These are phyloP conservation scores for Papilio machaon DNA, from an alignment of 1,140 invertebrate species.

Conservation along the genomic window DNA sequence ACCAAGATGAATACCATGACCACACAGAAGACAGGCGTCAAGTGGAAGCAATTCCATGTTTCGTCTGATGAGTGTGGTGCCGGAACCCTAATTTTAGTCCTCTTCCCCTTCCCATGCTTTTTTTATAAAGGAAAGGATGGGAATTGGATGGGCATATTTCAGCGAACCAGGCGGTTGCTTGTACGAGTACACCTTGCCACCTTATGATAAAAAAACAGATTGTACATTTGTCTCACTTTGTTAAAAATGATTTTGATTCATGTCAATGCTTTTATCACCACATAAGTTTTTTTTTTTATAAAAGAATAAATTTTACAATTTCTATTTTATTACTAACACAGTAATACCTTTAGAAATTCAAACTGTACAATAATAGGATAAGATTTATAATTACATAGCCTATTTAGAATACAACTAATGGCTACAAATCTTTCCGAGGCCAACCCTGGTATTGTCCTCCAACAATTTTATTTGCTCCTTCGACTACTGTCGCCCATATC, in stretches of 20 bases:
- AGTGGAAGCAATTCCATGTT: too few relatives aligned
- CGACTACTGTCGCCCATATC: slow-evolving; percentile 62
- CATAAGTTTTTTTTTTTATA: slow-evolving; percentile 49
- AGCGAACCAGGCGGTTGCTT: too few relatives aligned
- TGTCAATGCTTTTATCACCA: neutral
- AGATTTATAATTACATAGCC: slow-evolving; percentile 45
- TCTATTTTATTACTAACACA: slow-evolving; percentile 48
- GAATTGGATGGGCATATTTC: too few relatives aligned
- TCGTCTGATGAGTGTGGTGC: too few relatives aligned
- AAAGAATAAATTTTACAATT: slow-evolving; percentile 52
- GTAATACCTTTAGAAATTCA: neutral
- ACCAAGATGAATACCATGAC: too few relatives aligned
- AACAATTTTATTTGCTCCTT: slow-evolving; percentile 72
- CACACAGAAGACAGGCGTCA: too few relatives aligned
- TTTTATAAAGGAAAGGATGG: too few relatives aligned
- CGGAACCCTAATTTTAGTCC: too few relatives aligned
- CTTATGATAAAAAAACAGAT: too few relatives aligned
- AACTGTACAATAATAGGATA: slow-evolving; percentile 42
- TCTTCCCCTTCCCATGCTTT: too few relatives aligned
- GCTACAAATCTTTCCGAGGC: slow-evolving; percentile 76
- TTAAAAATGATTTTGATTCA: too few relatives aligned
- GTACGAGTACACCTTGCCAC: too few relatives aligned
- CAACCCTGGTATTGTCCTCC: slow-evolving; percentile 74
- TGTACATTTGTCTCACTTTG: neutral
- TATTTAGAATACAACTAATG: slow-evolving; percentile 64